Base-by-base conservation (phyloP, 2,888 invertebrate species). In the Hofmannophila pseudospretella region DNA sequence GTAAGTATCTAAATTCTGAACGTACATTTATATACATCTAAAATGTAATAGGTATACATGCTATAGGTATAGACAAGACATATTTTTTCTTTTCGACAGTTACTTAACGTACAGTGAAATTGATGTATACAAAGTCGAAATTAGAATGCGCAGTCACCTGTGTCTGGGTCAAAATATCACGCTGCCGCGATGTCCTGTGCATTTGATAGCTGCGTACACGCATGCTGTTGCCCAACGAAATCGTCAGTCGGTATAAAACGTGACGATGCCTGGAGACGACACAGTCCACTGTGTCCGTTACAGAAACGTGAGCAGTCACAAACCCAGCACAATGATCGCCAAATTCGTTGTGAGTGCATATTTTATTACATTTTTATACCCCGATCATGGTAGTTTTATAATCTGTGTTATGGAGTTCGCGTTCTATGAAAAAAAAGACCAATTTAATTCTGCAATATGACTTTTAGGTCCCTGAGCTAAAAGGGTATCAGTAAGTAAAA, bases 321-420 rank as follows among this genome's bases (percentile, higher is more conserved):
- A 44, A 62, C 54, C 62, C 68, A 76, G 76, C 73, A 84, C 68
- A 84, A 86, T 86, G 86, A 79, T 86, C 76, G 82, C 84, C 84
- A 85, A 85, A 77, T 81, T 84, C 71, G 58, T 82, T 67, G 86
- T 86, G 54, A 85, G 86, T 67, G 14, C n/a, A 44, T 29, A 32
- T 33, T 29, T 13, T 16, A 11, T 29, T 32, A 10, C 16, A n/a
- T n/a, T n/a, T n/a, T n/a, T n/a, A n/a, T n/a, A n/a, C n/a, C n/a
- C n/a, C n/a, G n/a, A n/a, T n/a, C n/a, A n/a, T n/a, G 7, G 9
- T 5, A 32, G 13, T 26, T 19, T 26, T 19, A 23, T 23, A 1
- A 23, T 2, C 1, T n/a, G 4, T 23, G 5, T 23, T 23, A 23
- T n/a, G n/a, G n/a, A n/a, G n/a, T n/a, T n/a, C n/a, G n/a, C n/a